Percentiles rank a stretch among this genome's conserved stretches.
Evolutionary conservation across 2,113 vertebrate species (phyloP).

Genomic region (Periophthalmodon schlosseri): DNA sequence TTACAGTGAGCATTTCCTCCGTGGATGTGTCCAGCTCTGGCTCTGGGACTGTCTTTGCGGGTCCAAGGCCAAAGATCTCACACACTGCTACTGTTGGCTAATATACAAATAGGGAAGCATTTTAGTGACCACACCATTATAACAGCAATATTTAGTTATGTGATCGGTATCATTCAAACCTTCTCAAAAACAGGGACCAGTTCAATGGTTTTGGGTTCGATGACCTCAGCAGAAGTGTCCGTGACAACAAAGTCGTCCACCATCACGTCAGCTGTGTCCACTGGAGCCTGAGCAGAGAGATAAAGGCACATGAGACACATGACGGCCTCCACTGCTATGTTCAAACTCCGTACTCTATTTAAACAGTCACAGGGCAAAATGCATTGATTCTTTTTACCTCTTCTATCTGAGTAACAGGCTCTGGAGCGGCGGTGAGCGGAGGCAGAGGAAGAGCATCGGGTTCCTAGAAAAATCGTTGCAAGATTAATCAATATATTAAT

Average conservation of each 20-base stretch:
- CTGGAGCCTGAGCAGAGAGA: conserved; percentile 5
- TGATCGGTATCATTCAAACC: not conserved
- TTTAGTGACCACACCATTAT: not conserved
- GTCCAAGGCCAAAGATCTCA: not conserved
- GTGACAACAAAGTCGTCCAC: conserved; percentile 52
- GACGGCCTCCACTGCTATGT: not conserved
- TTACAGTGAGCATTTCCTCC: conserved; percentile 30
- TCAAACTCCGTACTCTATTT: not conserved
- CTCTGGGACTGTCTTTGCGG: conserved; percentile 14
- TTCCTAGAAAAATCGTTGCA: conserved; percentile 26
- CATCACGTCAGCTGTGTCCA: conserved; percentile 19
- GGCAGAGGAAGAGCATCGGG: conserved; percentile 7
- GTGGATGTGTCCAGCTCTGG: conserved; percentile 8
- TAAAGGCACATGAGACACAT: not conserved
- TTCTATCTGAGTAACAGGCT: conserved; percentile 2
- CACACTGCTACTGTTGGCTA: conserved; percentile 28
- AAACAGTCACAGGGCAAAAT: not conserved
- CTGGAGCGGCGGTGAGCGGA: conserved; percentile 20
- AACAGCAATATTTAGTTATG: not conserved
- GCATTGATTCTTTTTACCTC: conserved; percentile 26
- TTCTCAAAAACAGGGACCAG: not conserved
- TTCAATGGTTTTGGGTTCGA: conserved; percentile 11
- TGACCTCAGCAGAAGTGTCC: conserved; percentile 32
- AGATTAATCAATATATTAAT: not conserved
- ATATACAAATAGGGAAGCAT: not conserved